Evolutionary conservation across 2,888 invertebrate genomes (phyloP).

Genomic region (Endotricha flammealis): DNA sequence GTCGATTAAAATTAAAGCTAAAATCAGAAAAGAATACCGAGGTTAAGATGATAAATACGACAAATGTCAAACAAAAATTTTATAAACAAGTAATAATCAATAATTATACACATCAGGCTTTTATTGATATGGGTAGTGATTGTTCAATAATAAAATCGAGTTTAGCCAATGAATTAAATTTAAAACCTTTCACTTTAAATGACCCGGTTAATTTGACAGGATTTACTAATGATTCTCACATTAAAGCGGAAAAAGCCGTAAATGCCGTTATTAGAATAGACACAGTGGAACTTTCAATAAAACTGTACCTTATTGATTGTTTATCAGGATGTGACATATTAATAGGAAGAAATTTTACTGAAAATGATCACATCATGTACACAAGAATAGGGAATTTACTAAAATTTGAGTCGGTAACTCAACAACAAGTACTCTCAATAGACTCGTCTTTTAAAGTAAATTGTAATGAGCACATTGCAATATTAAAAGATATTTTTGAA

Average conservation of each 20-base stretch:
- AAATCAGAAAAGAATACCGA: slow-evolving; percentile 20
- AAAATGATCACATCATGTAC: slow-evolving; percentile 19
- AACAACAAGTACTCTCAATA: background rate
- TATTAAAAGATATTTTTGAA: background rate
- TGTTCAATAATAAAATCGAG: slow-evolving; percentile 19
- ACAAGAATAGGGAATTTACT: slow-evolving; percentile 14
- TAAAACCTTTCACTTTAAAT: slow-evolving; percentile 9
- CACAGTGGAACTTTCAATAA: slow-evolving; percentile 3
- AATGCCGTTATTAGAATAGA: slow-evolving; percentile 13
- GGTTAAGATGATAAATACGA: slow-evolving; percentile 17
- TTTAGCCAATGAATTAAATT: slow-evolving; percentile 5
- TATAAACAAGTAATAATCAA: slow-evolving; percentile 15
- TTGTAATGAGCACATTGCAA: background rate
- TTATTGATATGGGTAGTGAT: slow-evolving; percentile 22
- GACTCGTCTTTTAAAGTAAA: slow-evolving; percentile 1
- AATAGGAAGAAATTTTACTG: slow-evolving; percentile 22
- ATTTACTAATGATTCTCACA: slow-evolving; percentile 12
- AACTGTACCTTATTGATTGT: background rate
- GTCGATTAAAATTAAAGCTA: slow-evolving; percentile 16
- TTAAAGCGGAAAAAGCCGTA: slow-evolving; percentile 11
- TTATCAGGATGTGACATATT: slow-evolving; percentile 13
- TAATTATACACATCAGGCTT: slow-evolving; percentile 12
- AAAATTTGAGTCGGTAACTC: slow-evolving; percentile 6
- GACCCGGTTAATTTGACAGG: slow-evolving; percentile 12
- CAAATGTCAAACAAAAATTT: slow-evolving; percentile 16